Percentiles rank a stretch among this genome's conserved stretches.
These are phyloP conservation scores for Craniophora ligustri DNA, from an alignment of 2,888 invertebrate species.

Conservation along the genomic window DNA sequence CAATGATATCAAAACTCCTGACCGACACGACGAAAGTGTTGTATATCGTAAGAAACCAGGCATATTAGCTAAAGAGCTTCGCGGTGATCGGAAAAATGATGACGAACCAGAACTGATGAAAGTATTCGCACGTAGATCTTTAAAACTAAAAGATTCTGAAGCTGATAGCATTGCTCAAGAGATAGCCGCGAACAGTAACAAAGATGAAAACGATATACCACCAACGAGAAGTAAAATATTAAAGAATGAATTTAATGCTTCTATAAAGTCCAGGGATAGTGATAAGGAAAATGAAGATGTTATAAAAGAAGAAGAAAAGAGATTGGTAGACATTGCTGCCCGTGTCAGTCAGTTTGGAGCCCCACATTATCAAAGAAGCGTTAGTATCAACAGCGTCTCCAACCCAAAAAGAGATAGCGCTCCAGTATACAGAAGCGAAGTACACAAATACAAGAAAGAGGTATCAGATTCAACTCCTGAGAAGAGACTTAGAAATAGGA, in stretches of 20 bases:
- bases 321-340: conserved; percentile 80
- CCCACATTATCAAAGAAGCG: conserved; percentile 81
- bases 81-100: conserved; percentile 86
- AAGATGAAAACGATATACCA: conserved; percentile 70
- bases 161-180: conserved; percentile 89
- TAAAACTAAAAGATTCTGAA: conserved; percentile 93
- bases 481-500: conserved; percentile 83
- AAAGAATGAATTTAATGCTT: conserved; percentile 85
- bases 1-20: conserved; percentile 77
- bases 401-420: conserved; percentile 82
- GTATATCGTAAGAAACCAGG: conserved; percentile 88
- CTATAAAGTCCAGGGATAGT: conserved; percentile 90
- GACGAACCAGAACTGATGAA: conserved; percentile 94
- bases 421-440: conserved; percentile 79
- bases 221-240: conserved; percentile 74
- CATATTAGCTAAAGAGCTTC: conserved; percentile 75
- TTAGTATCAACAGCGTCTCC: conserved; percentile 79
- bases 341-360: conserved; percentile 82
- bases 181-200: conserved; percentile 76
- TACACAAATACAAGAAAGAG: conserved; percentile 85
- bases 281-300: conserved; percentile 91
- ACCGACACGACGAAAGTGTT: conserved; percentile 83
- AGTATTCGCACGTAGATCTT: conserved; percentile 93
- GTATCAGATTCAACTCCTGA: conserved; percentile 86
- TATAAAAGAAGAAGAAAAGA: conserved; percentile 71